Conservation (phyloP, 2,113 vertebrate genomes). For the Xiphias gladius region DNA sequence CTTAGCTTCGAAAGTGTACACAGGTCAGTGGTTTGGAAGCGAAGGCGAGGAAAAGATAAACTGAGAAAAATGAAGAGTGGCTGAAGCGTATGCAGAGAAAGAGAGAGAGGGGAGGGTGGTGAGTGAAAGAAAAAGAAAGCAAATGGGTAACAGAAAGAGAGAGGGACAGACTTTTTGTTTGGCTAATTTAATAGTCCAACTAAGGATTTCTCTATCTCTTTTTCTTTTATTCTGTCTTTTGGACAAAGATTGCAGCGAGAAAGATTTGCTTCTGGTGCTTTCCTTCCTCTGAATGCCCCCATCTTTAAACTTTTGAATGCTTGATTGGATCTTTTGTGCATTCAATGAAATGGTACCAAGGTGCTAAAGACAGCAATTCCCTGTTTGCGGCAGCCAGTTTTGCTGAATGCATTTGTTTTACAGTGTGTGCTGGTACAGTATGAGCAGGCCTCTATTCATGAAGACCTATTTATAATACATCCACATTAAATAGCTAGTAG, state of each 20-base stretch:
- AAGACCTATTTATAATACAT: conserved; percentile 30
- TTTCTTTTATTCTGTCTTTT: conserved; percentile 2
- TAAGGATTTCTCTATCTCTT: conserved; percentile 5
- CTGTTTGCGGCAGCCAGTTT: conserved; percentile 21
- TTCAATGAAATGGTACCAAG: conserved; percentile 54
- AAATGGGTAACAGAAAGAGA: not conserved
- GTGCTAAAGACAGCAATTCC: conserved; percentile 32
- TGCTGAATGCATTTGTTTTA: conserved; percentile 57
- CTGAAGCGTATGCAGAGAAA: not conserved
- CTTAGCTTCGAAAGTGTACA: conserved; percentile 54
- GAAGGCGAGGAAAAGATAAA: conserved; percentile 15
- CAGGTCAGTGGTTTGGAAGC: conserved; percentile 23
- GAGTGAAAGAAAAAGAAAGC: not conserved
- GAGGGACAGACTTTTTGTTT: conserved; percentile 21
- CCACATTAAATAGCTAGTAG: conserved; percentile 32
- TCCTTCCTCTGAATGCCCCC: conserved; percentile 26
- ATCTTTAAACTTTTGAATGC: conserved; percentile 37
- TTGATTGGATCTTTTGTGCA: conserved; percentile 60
- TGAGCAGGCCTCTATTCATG: conserved; percentile 42
- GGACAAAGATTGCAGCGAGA: conserved; percentile 2
- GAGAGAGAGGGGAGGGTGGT: not conserved
- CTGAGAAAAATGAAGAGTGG: conserved; percentile 15
- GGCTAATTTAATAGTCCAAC: conserved; percentile 12
- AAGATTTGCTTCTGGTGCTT: conserved; percentile 16
- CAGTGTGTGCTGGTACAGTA: conserved; percentile 37